These are phyloP conservation scores for Chrysemys picta DNA, from an alignment of 2,113 vertebrate species.

Conservation along the genomic window DNA sequence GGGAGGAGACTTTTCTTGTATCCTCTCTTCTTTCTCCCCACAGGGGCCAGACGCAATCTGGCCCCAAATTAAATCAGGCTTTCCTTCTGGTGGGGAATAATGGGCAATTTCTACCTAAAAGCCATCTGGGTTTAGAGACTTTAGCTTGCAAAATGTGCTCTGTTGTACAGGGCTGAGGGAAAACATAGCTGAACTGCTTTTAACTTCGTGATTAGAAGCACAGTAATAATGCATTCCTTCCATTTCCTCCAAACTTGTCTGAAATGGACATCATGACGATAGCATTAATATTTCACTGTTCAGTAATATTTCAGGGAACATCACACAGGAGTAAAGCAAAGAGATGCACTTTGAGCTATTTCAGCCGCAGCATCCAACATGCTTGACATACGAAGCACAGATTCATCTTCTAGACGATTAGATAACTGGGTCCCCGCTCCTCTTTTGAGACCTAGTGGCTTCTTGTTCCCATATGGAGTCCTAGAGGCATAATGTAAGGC, in stretches of 20 bases:
- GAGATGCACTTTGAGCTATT: conserved; percentile 33
- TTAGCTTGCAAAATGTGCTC: background rate
- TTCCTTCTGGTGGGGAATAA: background rate
- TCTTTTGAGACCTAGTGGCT: background rate
- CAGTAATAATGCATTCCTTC: background rate
- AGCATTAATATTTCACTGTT: conserved; percentile 19
- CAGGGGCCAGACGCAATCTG: accelerated
- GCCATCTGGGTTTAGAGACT: background rate
- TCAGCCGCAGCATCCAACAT: background rate
- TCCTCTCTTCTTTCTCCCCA: background rate
- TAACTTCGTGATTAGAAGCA: background rate
- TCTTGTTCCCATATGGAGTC: background rate
- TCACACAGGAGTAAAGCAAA: conserved; percentile 14
- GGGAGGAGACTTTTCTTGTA: background rate
- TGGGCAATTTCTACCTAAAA: accelerated
- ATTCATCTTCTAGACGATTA: conserved; percentile 29
- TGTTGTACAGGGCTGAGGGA: background rate
- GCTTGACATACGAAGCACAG: background rate
- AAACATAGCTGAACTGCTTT: background rate
- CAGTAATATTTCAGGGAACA: conserved; percentile 43
- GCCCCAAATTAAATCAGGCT: background rate
- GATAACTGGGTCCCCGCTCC: background rate
- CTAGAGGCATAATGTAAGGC: background rate
- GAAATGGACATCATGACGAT: conserved; percentile 12
- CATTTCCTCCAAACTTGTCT: background rate